Percentiles rank a stretch among this genome's conserved stretches.
phyloP scores from a whole-genome alignment of 2,797 vertebrate genomes.

The Scomberomorus guttatus region DNA sequence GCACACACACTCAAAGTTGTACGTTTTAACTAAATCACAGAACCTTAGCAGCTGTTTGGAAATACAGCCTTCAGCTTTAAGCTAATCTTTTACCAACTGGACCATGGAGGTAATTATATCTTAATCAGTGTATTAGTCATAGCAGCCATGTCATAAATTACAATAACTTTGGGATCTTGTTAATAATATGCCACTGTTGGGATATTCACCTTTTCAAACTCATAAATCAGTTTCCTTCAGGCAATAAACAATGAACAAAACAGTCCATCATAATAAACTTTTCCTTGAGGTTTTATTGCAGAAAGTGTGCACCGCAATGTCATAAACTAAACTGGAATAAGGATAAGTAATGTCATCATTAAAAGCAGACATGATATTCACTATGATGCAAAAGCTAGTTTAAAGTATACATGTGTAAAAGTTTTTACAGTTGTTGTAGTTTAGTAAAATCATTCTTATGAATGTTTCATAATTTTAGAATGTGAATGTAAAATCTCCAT shows the following conservation, averaged over 20 bases:
- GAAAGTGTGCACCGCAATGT: background rate
- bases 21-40: too few relatives aligned
- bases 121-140: background rate
- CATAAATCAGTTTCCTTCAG: background rate
- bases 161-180: background rate
- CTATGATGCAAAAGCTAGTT: background rate
- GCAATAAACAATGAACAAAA: background rate
- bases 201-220: background rate
- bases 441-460: background rate
- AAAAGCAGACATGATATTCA: background rate
- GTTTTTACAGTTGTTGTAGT: background rate
- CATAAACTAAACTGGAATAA: background rate
- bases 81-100: background rate
- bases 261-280: background rate
- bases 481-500: background rate
- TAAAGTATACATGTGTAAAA: background rate
- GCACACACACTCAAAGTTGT: background rate
- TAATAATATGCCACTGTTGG: slow-evolving; percentile 6
- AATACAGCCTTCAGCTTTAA: slow-evolving; percentile 7
- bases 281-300: background rate
- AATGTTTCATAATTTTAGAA: background rate
- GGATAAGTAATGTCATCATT: background rate
- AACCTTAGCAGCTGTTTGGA: too few relatives aligned
- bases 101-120: background rate
- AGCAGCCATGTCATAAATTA: background rate